These are phyloP conservation scores for Anthophora plumipes DNA, from an alignment of 2,888 invertebrate genomes.

Conservation along the genomic window DNA sequence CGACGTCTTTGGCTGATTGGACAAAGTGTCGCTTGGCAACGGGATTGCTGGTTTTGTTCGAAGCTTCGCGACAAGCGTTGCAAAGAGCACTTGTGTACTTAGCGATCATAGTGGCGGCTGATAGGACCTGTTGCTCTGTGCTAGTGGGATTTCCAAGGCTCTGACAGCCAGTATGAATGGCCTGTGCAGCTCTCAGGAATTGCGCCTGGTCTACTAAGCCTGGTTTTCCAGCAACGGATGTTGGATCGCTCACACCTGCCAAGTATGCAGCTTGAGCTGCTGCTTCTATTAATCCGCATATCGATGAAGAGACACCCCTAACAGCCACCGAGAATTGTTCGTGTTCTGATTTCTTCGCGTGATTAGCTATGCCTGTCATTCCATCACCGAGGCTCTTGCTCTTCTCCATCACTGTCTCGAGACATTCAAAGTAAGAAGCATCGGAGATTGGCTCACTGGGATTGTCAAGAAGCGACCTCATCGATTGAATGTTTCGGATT, in stretches of 20 bases:
- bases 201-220: conserved; percentile 96
- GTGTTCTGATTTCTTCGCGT: conserved; percentile 94
- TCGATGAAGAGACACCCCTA: conserved; percentile 92
- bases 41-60: conserved; percentile 94
- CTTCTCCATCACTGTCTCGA: conserved; percentile 95
- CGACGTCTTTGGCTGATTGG: conserved; percentile 98
- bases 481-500: conserved; percentile 94
- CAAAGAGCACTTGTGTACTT: conserved; percentile 98
- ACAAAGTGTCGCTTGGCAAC: conserved; percentile 98
- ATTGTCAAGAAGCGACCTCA: conserved; percentile 92
- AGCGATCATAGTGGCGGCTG: conserved; percentile 97
- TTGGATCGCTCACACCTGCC: conserved; percentile 96
- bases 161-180: conserved; percentile 95
- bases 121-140: conserved; percentile 92
- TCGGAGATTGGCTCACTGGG: conserved; percentile 95
- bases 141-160: conserved; percentile 90
- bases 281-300: conserved; percentile 96
- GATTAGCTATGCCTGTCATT: conserved; percentile 97
- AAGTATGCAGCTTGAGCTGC: conserved; percentile 98
- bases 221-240: conserved; percentile 94
- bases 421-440: conserved; percentile 96
- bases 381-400: conserved; percentile 94
- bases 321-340: conserved; percentile 94
- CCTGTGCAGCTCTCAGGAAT: conserved; percentile 94
- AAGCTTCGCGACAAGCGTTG: conserved; percentile 97